Evolutionary conservation across 1,140 invertebrate species (phyloP).

Genomic region (Tetragnatha versicolor): DNA sequence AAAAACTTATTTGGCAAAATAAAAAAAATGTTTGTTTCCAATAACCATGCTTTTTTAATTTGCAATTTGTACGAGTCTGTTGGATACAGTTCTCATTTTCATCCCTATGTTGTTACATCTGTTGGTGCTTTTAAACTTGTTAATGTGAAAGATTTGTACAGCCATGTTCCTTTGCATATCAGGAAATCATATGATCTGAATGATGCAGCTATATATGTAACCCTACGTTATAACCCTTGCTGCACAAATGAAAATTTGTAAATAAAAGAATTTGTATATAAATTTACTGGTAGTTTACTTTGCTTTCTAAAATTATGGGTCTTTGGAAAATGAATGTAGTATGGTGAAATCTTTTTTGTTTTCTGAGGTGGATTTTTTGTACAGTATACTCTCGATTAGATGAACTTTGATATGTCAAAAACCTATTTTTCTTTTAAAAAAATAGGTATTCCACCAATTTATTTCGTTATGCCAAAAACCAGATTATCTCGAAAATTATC

Average conservation of each 20-base stretch:
- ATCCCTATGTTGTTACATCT: not conserved
- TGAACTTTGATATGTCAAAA: no score
- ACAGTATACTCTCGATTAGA: no score
- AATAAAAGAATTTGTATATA: no score
- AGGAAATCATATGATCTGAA: constrained; percentile 2
- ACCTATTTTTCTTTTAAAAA: no score
- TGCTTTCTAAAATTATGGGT: no score
- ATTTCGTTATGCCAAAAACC: no score
- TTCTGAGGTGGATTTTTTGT: no score
- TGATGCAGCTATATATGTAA: not conserved
- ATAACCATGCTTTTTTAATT: constrained; percentile 10
- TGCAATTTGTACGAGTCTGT: not conserved
- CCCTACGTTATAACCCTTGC: not conserved
- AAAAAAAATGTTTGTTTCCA: not conserved
- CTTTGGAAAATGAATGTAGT: no score
- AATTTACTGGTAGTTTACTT: no score
- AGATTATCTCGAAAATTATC: no score
- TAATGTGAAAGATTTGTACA: not conserved
- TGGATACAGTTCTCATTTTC: not conserved
- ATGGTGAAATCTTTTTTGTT: no score
- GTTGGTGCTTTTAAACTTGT: not conserved
- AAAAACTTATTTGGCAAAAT: constrained; percentile 18
- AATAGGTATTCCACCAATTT: no score
- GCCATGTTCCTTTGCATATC: not conserved
- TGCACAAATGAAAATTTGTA: constrained; percentile 3